These are phyloP conservation scores for Pseudoatta argentina DNA, from an alignment of 1,140 invertebrate species.

Conservation along the genomic window DNA sequence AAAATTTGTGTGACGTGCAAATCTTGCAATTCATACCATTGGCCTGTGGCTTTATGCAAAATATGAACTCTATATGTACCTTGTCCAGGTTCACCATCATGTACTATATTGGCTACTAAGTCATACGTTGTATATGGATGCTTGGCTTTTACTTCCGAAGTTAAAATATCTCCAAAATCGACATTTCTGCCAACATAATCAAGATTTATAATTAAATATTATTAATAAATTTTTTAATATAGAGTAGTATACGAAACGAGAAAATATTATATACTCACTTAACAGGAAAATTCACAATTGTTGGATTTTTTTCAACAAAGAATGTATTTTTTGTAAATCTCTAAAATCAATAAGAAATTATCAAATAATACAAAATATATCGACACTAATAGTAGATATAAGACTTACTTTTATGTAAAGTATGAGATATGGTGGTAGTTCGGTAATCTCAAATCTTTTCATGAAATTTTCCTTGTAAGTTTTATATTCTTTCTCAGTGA, in stretches of 20 bases:
- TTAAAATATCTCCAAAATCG: conserved; percentile 98
- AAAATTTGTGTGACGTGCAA: conserved; percentile 99
- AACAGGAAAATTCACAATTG: conserved; percentile 99
- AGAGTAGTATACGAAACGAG: not conserved
- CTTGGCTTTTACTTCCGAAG: conserved; percentile 92
- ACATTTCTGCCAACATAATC: conserved; percentile 91
- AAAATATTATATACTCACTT: conserved; percentile 90
- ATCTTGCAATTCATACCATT: conserved; percentile 99
- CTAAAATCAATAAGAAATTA: conserved; percentile 84
- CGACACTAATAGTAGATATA: not conserved
- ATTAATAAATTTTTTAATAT: conserved; percentile 57
- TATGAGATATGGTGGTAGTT: conserved; percentile 98
- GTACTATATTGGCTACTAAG: conserved; percentile 98
- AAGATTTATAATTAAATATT: conserved; percentile 28
- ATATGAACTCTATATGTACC: conserved; percentile 98
- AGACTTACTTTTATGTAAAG: conserved; percentile 95
- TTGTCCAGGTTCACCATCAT: conserved; percentile 97
- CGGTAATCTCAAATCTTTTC: conserved; percentile 98
- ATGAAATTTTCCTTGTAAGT: conserved; percentile 99
- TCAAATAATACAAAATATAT: conserved; percentile 5
- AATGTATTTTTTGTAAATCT: conserved; percentile 99
- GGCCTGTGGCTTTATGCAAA: conserved; percentile 95
- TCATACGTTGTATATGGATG: conserved; percentile 96
- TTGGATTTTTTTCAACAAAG: conserved; percentile 99
- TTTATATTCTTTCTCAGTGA: conserved; percentile 98